phyloP scores from a whole-genome alignment of 2,888 invertebrate species.

The Orchesellides sinensis region DNA sequence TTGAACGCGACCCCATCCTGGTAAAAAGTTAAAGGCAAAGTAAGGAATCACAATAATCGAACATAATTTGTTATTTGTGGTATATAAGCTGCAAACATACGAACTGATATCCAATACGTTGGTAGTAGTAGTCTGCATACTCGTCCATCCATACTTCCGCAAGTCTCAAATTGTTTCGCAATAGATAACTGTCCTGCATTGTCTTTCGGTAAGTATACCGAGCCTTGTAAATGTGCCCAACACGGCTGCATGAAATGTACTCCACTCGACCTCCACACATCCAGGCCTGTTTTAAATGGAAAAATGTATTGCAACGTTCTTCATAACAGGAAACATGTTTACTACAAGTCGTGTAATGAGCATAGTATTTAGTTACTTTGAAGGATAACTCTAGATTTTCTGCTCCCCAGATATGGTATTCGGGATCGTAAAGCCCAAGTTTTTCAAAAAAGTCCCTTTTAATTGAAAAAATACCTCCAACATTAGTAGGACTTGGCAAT shows the following conservation, averaged over 20 bases:
- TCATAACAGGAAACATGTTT: too few species aligned
- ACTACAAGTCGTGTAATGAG: too few species aligned
- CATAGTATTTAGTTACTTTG: conserved; percentile 78
- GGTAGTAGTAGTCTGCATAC: conserved; percentile 80
- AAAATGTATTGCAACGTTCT: neutral
- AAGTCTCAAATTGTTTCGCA: conserved; percentile 80
- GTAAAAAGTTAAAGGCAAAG: too few species aligned
- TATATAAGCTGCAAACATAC: too few species aligned
- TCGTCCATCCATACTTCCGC: conserved; percentile 81
- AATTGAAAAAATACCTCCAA: conserved; percentile 81
- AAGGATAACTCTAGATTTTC: conserved; percentile 81
- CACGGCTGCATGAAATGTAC: conserved; percentile 81
- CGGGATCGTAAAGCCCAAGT: conserved; percentile 81
- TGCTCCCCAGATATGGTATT: conserved; percentile 82
- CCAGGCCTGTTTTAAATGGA: conserved; percentile 78
- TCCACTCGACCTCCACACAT: conserved; percentile 82
- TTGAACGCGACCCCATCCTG: too few species aligned
- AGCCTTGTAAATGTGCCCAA: conserved; percentile 82
- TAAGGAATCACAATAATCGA: too few species aligned
- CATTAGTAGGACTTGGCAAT: conserved; percentile 80
- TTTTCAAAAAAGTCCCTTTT: conserved; percentile 80
- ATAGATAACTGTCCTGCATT: conserved; percentile 76
- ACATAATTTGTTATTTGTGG: too few species aligned
- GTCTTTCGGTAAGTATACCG: conserved; percentile 73
- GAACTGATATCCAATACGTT: conserved; percentile 78